Evolutionary conservation across 2,888 invertebrate species (phyloP).

Genomic region (Lottia scabra): DNA sequence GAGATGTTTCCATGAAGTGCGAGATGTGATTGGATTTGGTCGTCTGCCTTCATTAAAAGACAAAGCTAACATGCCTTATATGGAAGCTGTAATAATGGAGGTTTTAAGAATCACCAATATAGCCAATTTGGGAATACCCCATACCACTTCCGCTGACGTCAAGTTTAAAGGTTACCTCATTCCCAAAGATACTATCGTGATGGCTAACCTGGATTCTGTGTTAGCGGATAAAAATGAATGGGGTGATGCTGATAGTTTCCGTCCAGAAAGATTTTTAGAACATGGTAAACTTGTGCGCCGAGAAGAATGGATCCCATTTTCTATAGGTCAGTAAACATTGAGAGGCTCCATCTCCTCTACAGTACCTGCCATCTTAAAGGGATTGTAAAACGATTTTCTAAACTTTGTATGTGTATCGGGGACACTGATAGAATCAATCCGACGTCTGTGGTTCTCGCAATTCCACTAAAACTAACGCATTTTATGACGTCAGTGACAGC

Average conservation of each 20-base stretch:
- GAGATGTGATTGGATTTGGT: conserved; percentile 61
- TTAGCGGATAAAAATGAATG: conserved; percentile 42
- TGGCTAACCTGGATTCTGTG: conserved; percentile 47
- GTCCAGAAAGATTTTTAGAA: conserved; percentile 52
- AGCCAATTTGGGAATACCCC: conserved; percentile 40
- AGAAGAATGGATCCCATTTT: conserved; percentile 38
- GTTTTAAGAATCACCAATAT: conserved; percentile 45
- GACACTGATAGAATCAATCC: too few species aligned
- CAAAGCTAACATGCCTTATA: conserved; percentile 37
- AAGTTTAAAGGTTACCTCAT: conserved; percentile 52
- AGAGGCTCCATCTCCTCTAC: too few species aligned
- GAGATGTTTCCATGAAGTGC: conserved; percentile 38
- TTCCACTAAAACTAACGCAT: too few species aligned
- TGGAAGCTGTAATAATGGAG: conserved; percentile 57
- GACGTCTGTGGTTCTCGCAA: too few species aligned
- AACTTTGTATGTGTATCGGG: too few species aligned
- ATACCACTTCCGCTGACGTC: conserved; percentile 46
- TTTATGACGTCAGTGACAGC: too few species aligned
- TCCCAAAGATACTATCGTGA: conserved; percentile 45
- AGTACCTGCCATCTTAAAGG: too few species aligned
- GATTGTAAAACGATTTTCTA: too few species aligned
- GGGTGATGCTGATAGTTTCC: conserved; percentile 44
- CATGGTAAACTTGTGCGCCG: conserved; percentile 21
- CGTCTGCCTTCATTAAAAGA: conserved; percentile 38
- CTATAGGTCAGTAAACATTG: conserved; percentile 22